Evolutionary conservation across 2,797 vertebrate species (phyloP), one percentile per base, ranked within the genome.

Genomic region (Brachyrhaphis roseni): DNA sequence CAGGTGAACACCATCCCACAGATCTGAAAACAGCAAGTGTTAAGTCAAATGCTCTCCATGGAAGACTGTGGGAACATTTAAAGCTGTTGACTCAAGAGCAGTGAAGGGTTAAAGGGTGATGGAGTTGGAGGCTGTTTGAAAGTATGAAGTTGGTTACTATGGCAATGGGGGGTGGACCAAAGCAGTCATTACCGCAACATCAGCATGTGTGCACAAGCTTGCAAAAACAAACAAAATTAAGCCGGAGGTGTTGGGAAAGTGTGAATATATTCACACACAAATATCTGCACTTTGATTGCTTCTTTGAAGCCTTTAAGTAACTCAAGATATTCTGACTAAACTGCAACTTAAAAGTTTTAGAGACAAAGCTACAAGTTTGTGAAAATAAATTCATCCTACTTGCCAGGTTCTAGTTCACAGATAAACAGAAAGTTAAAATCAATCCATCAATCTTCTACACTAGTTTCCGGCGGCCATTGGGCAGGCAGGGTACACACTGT

Each of bases 1-100:
- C 96, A 97, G 91, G 96, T 96, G 87, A 97, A 94, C 84, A 95
- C 91, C 95, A 97, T 96, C 77, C 96, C 95, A 85, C 96, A 97
- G 91, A 96, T 95, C 97, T 97, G 90, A 64, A 95, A 95, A 93
- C 82, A 93, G 87, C 84, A 91, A 82, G 85, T 18, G 86, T 85
- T 59, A 16, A 41, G 85, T 93, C 88, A 94, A 84, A 86, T 76
- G 62, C 68, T 87, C 78, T 5, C 83, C 75, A 79, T 78, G 76
- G 75, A 57, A 41, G 75, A 53, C 72, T 76, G 87, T 81, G 86
- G 84, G 82, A 86, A 89, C 82, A 79, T 71, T 76, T 43, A 82
- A 85, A 71, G 82, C 55, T 81, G 72, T 66, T 16, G 74, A 87
- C 70, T 81, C 74, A 39, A 78, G 59, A 75, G 68, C 31, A 34